A percentile compares a stretch with the other conserved stretches of the same genome.
phyloP scores from a whole-genome alignment of 2,888 invertebrate species.

The Drosophila neonasuta region DNA sequence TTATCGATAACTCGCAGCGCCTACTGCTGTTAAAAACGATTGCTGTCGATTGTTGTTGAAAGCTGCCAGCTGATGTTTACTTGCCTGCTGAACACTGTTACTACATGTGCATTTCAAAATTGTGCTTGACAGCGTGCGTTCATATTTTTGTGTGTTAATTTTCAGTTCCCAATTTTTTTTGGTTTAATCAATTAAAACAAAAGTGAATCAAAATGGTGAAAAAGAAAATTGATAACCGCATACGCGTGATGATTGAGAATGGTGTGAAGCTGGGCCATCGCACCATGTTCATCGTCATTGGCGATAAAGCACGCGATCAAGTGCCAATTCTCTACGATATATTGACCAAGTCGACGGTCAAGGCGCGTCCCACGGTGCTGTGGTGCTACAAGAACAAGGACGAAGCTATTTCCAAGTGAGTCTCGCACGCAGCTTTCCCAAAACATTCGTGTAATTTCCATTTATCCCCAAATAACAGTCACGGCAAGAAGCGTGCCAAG shows the following conservation, averaged over 20 bases:
- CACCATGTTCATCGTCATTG: slow-evolving; percentile 96
- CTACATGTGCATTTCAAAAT: slow-evolving; percentile 45
- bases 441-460: background rate
- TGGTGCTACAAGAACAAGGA: slow-evolving; percentile 99
- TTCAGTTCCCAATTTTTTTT: background rate
- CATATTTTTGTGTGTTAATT: slow-evolving; percentile 2
- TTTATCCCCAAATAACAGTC: slow-evolving; percentile 83
- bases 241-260: slow-evolving; percentile 97
- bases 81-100: slow-evolving; percentile 9
- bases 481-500: slow-evolving; percentile 96
- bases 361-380: slow-evolving; percentile 95
- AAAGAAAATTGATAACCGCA: slow-evolving; percentile 98
- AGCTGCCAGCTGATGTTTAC: slow-evolving; percentile 1
- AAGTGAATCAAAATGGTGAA: slow-evolving; percentile 87
- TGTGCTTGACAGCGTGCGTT: background rate
- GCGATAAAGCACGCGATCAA: slow-evolving; percentile 97
- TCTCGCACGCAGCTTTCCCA: background rate
- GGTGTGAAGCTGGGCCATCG: slow-evolving; percentile 95
- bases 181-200: background rate
- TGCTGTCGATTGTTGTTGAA: background rate
- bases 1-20: slow-evolving; percentile 6
- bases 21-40: background rate
- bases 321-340: slow-evolving; percentile 98
- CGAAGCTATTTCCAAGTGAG: slow-evolving; percentile 92
- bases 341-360: slow-evolving; percentile 96